Base-by-base conservation (phyloP, 1,140 invertebrate species). In the Drosophila bocqueti region DNA sequence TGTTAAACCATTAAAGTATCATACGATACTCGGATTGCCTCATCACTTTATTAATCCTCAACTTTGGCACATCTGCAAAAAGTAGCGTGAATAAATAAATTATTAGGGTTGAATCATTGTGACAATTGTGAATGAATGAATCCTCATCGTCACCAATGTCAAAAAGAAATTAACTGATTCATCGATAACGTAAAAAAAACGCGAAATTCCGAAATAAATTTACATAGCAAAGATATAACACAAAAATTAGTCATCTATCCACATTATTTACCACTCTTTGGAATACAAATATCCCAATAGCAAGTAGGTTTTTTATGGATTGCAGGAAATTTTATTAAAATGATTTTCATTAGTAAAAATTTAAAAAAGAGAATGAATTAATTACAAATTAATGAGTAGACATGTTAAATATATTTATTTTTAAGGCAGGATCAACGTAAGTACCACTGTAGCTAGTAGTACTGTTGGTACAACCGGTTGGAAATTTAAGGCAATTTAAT, bases 41-140 rank as follows among this genome's bases (percentile, higher is more conserved):
- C 46, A 72, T 73, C 69, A 59, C 40, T 55, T 45, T 60, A 43
- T 24, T 68, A 46, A 50, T 55, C 54, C 29, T 18, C 13, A 21
- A 26, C 11, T 31, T 16, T 18, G n/a, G 31, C n/a, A 24, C 36
- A 45, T 63, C 15, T 21, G 59, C 42, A 63, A 63, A 57, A 57
- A 26, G 38, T 40, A 4, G 21, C 21, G 16, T n/a, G 15, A 16
- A 57, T 57, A 40, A 26, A 34, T 24, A 24, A 26, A 6, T 36
- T 31, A 66, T 15, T 21, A 26, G 4, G 0, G 9, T 7, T 65
- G 63, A 62, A 15, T 45, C 63, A 65, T 36, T 36, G 40, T 5
- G 29, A 2, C 42, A 13, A 31, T 42, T 42, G 13, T 21, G 13
- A 31, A 60, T 42, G 10, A 31, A 18, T 63, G 29, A 40, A 63